Evolutionary conservation across 1,140 invertebrate genomes (phyloP), one percentile per base, ranked within the genome.

Genomic region (Scaptomyza hsui): DNA sequence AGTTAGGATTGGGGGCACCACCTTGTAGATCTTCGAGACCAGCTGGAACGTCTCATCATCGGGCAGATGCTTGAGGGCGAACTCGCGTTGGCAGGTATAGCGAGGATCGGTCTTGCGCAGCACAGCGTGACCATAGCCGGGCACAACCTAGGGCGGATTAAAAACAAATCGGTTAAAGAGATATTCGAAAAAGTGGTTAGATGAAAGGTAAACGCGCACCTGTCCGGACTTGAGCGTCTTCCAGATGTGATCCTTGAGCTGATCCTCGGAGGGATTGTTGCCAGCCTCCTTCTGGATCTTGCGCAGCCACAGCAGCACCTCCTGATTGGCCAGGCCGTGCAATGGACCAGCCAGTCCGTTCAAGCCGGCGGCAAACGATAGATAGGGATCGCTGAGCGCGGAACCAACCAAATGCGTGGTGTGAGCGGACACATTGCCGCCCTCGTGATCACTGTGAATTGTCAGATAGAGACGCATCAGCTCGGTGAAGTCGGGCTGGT

Each of bases 71-170:
- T 99, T 98, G 64, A 97, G 92, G 1, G 98, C 97, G 92, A 99
- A 99, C 91, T 99, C 98, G 57, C 97, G 94, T 92, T 99, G 98
- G 92, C 97, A 98, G 10, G 95, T 97, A 78, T 94, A 94, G 71
- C 98, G 94, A 29, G 98, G 98, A 93, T 99, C 98, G 70, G 98
- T 99, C 92, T 99, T 98, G 60, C 98, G 95, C 12, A 99, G 94
- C 2, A 99, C 98, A 81, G 98, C 98, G 91, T 99, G 98, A 6
- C 98, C 98, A 90, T 99, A 99, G 19, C 98, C 98, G 55, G 98
- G 98, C 21, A 99, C 97, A 35, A 99, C 98, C 92, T 98, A 15
- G 35, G 7, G n/a, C n/a, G n/a, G 13, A 10, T 9, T 29, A 1
- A 57, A 29, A 10, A 21, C 4, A 44, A 32, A 29, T 2, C n/a